These are phyloP conservation scores for Opisthocomus hoazin DNA, from an alignment of 2,113 vertebrate species.

Conservation along the genomic window DNA sequence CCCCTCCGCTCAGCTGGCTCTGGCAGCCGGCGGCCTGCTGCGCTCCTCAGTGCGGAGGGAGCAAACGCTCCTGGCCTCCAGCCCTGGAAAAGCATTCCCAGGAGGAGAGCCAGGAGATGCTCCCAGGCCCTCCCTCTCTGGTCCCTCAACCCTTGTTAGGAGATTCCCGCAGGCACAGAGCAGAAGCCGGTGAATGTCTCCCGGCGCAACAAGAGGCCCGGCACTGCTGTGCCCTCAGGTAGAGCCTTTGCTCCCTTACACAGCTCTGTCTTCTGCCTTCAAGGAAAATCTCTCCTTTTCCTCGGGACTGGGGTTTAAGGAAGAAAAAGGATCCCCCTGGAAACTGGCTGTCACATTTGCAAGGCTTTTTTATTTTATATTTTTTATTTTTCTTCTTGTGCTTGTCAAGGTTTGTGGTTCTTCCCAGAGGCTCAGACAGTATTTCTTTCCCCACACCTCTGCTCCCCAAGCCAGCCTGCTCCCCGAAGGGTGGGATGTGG, in stretches of 20 bases:
- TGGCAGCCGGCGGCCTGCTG: background rate
- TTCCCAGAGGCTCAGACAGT: background rate
- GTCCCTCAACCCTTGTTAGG: background rate
- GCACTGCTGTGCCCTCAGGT: background rate
- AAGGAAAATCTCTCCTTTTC: background rate
- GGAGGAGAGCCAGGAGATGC: background rate
- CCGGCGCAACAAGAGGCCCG: fast-evolving
- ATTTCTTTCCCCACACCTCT: background rate
- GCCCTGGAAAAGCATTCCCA: background rate
- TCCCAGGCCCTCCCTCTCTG: background rate
- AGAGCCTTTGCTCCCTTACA: background rate
- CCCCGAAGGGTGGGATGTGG: background rate
- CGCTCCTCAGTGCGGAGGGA: background rate
- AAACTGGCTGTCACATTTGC: background rate
- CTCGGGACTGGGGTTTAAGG: background rate
- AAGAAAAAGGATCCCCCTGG: background rate
- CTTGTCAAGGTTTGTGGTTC: background rate
- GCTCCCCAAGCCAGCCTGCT: background rate
- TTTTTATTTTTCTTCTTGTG: background rate
- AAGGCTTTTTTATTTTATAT: background rate
- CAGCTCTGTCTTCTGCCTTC: background rate
- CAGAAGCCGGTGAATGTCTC: background rate
- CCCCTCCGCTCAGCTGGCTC: background rate
- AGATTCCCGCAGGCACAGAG: background rate
- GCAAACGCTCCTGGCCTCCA: background rate